phyloP scores from a whole-genome alignment of 2,888 invertebrate species.

The Lasiommata megera region DNA sequence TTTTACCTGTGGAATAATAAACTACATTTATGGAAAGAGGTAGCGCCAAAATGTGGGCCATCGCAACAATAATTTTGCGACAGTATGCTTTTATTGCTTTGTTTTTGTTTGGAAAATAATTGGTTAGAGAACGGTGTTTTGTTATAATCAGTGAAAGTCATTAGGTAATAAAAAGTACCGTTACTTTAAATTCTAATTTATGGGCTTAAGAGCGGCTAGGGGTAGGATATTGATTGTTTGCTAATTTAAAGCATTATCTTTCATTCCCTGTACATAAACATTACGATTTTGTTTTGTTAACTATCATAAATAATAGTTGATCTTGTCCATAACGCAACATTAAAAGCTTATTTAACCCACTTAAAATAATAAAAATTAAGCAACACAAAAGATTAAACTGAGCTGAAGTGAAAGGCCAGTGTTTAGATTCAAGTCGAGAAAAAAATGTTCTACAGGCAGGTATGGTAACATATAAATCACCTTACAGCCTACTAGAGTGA shows the following conservation, averaged over 20 bases:
- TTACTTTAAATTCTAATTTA: conserved; percentile 13
- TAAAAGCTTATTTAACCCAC: too few species aligned
- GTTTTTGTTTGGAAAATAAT: conserved; percentile 1
- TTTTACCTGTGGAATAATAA: conserved; percentile 38
- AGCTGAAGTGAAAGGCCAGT: too few species aligned
- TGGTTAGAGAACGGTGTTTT: not conserved
- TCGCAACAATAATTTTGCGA: conserved; percentile 16
- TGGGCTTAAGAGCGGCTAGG: not conserved
- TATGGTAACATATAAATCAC: too few species aligned
- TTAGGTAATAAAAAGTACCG: conserved; percentile 9
- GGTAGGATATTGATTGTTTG: not conserved
- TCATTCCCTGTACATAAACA: too few species aligned
- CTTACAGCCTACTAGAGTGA: not conserved
- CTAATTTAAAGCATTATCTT: not conserved
- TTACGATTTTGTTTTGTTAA: too few species aligned
- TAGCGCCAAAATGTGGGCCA: conserved; percentile 47
- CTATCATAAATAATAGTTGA: too few species aligned
- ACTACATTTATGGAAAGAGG: conserved; percentile 42
- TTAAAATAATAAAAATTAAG: too few species aligned
- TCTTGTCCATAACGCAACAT: too few species aligned
- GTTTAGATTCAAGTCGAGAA: too few species aligned
- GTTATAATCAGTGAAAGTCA: conserved; percentile 4
- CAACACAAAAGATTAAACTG: too few species aligned
- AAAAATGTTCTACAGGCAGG: too few species aligned
- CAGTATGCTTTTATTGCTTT: conserved; percentile 15